These are phyloP conservation scores for Biston betularia DNA, from an alignment of 2,888 invertebrate genomes.

Conservation along the genomic window DNA sequence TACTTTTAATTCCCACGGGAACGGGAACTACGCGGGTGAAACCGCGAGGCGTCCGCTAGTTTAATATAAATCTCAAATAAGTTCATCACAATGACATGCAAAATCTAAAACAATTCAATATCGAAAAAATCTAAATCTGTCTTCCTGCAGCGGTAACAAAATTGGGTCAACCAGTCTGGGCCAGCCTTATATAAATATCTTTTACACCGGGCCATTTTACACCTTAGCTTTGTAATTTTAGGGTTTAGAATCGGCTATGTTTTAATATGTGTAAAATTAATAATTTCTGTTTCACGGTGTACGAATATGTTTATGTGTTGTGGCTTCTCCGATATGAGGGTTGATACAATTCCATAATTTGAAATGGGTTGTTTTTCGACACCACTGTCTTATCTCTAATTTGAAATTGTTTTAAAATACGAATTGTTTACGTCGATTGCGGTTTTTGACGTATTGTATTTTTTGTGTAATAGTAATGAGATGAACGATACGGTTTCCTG, in stretches of 20 bases:
- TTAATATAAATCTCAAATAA: background rate
- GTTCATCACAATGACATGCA: conserved; percentile 1
- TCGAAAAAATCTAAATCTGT: conserved; percentile 38
- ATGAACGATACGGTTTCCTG: too few species aligned
- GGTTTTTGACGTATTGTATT: too few species aligned
- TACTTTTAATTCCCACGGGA: too few species aligned
- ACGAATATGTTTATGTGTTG: conserved; percentile 27
- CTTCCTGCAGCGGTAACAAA: conserved; percentile 38
- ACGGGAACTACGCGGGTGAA: too few species aligned
- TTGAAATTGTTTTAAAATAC: background rate
- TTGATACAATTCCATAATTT: conserved; percentile 26
- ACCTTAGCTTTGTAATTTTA: background rate
- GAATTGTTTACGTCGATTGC: background rate
- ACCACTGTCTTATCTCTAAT: conserved; percentile 1
- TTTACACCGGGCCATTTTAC: conserved; percentile 5
- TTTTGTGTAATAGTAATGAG: too few species aligned
- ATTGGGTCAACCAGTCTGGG: conserved; percentile 49
- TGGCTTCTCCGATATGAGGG: conserved; percentile 16
- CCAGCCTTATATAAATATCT: conserved; percentile 21
- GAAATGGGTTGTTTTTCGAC: conserved; percentile 30
- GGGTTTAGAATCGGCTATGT: background rate
- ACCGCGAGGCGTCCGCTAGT: too few species aligned
- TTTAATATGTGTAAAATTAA: conserved; percentile 20
- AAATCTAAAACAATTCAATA: conserved; percentile 30
- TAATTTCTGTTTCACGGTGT: conserved; percentile 19